These are phyloP conservation scores for Hephaestus fuliginosus DNA, from an alignment of 2,797 vertebrate species.

Conservation along the genomic window DNA sequence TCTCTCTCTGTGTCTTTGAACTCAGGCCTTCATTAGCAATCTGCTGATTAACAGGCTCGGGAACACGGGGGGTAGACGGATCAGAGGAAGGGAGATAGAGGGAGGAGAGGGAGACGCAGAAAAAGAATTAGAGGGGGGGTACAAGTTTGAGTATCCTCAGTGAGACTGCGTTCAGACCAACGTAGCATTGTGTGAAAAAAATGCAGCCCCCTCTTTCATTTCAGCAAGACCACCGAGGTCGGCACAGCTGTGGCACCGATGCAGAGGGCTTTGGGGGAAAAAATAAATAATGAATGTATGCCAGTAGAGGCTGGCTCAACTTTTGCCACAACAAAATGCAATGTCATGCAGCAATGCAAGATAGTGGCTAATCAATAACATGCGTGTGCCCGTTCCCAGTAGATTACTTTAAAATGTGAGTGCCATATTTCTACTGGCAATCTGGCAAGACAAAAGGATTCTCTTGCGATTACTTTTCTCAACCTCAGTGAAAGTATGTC, in stretches of 20 bases:
- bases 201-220: neutral
- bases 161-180: constrained; percentile 33
- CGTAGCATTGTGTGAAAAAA: constrained; percentile 16
- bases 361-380: neutral
- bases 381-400: neutral
- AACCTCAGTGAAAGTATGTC: neutral
- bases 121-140: constrained; percentile 50
- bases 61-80: constrained; percentile 75
- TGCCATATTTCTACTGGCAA: neutral
- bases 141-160: constrained; percentile 33
- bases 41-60: constrained; percentile 84
- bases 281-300: too few relatives aligned
- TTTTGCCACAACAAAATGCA: neutral
- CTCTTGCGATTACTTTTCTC: neutral
- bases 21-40: constrained; percentile 85
- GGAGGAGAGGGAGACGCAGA: constrained; percentile 40
- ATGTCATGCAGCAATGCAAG: neutral
- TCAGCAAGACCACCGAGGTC: constrained; percentile 7
- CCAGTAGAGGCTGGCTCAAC: neutral
- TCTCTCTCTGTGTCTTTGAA: constrained; percentile 78
- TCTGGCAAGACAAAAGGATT: neutral
- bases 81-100: constrained; percentile 66
- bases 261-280: neutral
- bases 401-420: neutral
- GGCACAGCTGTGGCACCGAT: neutral